Conservation (phyloP, 2,797 vertebrate species). For the Pelochelys cantorii region DNA sequence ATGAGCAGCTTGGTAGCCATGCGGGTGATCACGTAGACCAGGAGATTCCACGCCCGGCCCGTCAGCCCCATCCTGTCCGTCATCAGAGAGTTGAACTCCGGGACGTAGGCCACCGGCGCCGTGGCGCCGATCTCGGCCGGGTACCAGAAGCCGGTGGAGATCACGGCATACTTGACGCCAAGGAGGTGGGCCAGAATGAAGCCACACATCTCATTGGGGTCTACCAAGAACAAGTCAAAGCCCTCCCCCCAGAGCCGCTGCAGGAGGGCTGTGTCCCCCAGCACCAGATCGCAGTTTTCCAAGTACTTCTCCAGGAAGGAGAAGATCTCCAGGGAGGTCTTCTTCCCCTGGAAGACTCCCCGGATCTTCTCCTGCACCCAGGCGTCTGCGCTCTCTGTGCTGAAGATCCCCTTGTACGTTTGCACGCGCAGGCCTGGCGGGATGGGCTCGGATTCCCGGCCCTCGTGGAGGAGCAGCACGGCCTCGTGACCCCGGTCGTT, state of each 20-base stretch:
- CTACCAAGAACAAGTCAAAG: slow-evolving; percentile 75
- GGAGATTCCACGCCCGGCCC: slow-evolving; percentile 75
- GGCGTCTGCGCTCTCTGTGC: slow-evolving; percentile 39
- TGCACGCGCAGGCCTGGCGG: slow-evolving; percentile 44
- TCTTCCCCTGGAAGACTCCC: slow-evolving; percentile 73
- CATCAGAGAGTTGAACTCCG: slow-evolving; percentile 79
- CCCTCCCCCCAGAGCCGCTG: slow-evolving; percentile 56
- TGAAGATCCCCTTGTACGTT: slow-evolving; percentile 72
- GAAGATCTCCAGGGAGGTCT: slow-evolving; percentile 74
- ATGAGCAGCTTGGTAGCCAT: slow-evolving; percentile 70
- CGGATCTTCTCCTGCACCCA: slow-evolving; percentile 78
- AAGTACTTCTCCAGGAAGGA: slow-evolving; percentile 74
- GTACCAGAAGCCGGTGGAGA: slow-evolving; percentile 80
- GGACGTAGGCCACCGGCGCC: slow-evolving; percentile 77
- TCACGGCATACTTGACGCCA: slow-evolving; percentile 60
- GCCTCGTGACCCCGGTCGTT: slow-evolving; percentile 65
- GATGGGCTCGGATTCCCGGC: slow-evolving; percentile 56
- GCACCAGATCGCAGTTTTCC: slow-evolving; percentile 75
- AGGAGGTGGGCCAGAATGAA: slow-evolving; percentile 75
- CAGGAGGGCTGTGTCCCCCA: slow-evolving; percentile 65
- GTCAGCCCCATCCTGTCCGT: slow-evolving; percentile 77
- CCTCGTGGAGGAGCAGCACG: slow-evolving; percentile 60
- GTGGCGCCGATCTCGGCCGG: slow-evolving; percentile 76
- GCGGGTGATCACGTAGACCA: slow-evolving; percentile 71
- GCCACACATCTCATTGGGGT: slow-evolving; percentile 78